Conservation (phyloP, 1,140 invertebrate genomes). For the Papilio aristodemus region DNA sequence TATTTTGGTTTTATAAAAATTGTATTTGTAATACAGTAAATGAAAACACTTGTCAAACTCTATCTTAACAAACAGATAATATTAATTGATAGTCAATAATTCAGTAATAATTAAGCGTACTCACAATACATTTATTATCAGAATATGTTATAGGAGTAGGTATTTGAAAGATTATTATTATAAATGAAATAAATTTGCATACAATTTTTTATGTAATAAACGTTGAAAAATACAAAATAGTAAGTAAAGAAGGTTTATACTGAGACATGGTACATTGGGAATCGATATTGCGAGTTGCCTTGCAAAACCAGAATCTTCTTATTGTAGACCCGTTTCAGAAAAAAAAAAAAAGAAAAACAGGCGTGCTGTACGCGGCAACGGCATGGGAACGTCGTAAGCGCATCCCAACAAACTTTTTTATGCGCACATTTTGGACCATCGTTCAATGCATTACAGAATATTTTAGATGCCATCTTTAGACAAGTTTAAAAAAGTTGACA, state of each 20-base stretch:
- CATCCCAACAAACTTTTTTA: constrained; percentile 58
- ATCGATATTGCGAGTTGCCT: constrained; percentile 69
- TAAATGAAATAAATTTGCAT: background rate
- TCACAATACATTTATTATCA: too few relatives aligned
- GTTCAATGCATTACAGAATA: constrained; percentile 50
- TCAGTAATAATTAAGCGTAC: background rate
- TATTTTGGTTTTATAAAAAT: too few relatives aligned
- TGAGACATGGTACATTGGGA: constrained; percentile 53
- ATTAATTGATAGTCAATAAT: background rate
- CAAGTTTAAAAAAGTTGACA: constrained; percentile 53
- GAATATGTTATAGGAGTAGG: background rate
- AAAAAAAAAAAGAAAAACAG: constrained; percentile 62
- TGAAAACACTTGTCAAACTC: background rate
- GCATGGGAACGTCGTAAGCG: constrained; percentile 69
- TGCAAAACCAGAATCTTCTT: constrained; percentile 77
- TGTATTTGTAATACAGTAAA: too few relatives aligned
- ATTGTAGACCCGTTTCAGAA: constrained; percentile 75
- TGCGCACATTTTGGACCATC: constrained; percentile 54
- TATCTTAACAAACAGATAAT: background rate
- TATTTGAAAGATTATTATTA: background rate
- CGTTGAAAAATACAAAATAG: constrained; percentile 13
- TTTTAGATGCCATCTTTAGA: constrained; percentile 48
- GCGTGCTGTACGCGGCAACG: constrained; percentile 64
- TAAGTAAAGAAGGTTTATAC: constrained; percentile 46
- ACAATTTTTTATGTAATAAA: constrained; percentile 6